Evolutionary conservation across 2,113 vertebrate genomes (phyloP).

Genomic region (Lipophrys pholis): DNA sequence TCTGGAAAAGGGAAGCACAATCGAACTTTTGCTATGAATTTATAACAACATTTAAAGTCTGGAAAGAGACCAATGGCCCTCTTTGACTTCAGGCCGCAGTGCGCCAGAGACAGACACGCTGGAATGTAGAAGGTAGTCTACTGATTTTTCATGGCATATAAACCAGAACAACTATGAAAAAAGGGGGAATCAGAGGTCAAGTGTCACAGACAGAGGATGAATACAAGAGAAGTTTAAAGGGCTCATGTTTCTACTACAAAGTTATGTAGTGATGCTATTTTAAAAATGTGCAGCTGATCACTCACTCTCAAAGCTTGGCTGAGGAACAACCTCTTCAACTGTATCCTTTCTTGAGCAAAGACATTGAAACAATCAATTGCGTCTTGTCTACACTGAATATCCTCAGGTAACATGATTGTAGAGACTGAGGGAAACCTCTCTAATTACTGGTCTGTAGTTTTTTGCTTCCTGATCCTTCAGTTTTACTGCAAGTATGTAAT

Average conservation of each 20-base stretch:
- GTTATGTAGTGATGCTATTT: constrained; percentile 28
- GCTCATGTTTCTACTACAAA: constrained; percentile 67
- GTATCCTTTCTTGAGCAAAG: background rate
- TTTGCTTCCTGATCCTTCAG: too few species aligned
- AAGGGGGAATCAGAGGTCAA: constrained; percentile 68
- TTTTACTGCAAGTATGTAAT: too few species aligned
- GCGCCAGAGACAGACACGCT: constrained; percentile 43
- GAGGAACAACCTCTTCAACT: background rate
- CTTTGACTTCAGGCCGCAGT: constrained; percentile 34
- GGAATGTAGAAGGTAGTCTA: constrained; percentile 61
- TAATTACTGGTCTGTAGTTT: too few species aligned
- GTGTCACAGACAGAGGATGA: constrained; percentile 57
- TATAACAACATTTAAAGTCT: constrained; percentile 28
- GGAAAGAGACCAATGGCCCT: constrained; percentile 10
- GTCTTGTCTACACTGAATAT: background rate
- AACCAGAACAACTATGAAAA: constrained; percentile 56
- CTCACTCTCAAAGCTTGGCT: background rate
- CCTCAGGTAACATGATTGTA: background rate
- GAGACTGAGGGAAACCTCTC: background rate
- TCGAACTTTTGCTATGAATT: constrained; percentile 22
- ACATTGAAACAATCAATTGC: constrained; percentile 13
- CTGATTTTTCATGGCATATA: constrained; percentile 72
- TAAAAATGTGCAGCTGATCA: constrained; percentile 46
- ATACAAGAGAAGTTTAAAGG: constrained; percentile 52
- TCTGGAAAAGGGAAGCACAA: constrained; percentile 28